Percentiles rank a stretch among this genome's conserved stretches.
Conservation (phyloP, 2,888 invertebrate species). For the Polia nebulosa region DNA sequence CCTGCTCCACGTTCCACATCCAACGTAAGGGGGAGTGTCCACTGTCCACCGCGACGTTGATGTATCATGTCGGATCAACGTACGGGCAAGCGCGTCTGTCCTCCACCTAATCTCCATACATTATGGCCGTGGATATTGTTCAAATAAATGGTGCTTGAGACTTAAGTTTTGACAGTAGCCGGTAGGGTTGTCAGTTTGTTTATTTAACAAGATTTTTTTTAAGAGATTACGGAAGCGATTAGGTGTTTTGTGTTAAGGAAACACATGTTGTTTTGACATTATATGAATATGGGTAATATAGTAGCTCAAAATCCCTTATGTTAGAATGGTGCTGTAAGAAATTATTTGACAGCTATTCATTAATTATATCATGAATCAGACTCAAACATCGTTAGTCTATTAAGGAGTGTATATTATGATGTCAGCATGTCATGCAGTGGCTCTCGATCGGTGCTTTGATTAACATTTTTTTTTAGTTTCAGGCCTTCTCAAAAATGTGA, state of each 20-base stretch:
- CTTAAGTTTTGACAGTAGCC: slow-evolving; percentile 83
- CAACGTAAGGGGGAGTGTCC: slow-evolving; percentile 83
- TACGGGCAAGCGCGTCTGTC: slow-evolving; percentile 86
- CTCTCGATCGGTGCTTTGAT: no score
- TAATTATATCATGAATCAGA: background rate
- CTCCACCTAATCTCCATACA: slow-evolving; percentile 90
- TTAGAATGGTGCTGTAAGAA: background rate
- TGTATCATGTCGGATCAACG: slow-evolving; percentile 90
- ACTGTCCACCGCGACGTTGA: slow-evolving; percentile 89
- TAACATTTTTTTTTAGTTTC: no score
- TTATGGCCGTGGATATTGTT: slow-evolving; percentile 87
- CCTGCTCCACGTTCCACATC: slow-evolving; percentile 38
- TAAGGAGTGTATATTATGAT: background rate
- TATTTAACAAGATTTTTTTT: slow-evolving; percentile 28
- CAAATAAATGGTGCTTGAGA: slow-evolving; percentile 89
- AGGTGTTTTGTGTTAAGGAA: background rate
- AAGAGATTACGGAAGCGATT: background rate
- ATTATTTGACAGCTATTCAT: background rate
- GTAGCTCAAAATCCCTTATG: background rate
- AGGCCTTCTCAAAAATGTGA: no score
- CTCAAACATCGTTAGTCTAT: no score
- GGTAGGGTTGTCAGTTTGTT: slow-evolving; percentile 60
- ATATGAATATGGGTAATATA: background rate
- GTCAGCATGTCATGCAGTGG: background rate
- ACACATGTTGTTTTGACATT: slow-evolving; percentile 20